Conservation (phyloP, 2,113 vertebrate species). For the Eptesicus fuscus region DNA sequence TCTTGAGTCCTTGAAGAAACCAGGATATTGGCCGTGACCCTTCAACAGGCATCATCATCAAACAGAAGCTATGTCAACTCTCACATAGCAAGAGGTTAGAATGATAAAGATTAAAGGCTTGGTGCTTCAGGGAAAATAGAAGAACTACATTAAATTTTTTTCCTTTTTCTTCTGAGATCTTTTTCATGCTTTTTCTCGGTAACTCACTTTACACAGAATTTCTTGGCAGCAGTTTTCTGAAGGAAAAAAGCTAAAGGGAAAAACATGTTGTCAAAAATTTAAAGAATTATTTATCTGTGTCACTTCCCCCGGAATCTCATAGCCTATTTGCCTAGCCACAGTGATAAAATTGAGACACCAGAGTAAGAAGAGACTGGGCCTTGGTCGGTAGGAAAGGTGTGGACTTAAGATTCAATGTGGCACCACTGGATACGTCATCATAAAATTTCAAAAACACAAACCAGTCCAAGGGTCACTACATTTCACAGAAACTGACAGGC, state of each 20-base stretch:
- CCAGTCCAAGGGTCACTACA: not conserved
- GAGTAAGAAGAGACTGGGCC: not conserved
- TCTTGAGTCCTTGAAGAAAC: slow-evolving; percentile 53
- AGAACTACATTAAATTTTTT: not conserved
- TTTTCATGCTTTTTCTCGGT: not conserved
- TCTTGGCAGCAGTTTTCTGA: not conserved
- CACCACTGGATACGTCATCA: not conserved
- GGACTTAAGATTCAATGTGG: not conserved
- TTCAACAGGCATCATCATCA: slow-evolving; percentile 63
- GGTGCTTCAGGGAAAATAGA: not conserved
- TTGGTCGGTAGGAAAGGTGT: not conserved
- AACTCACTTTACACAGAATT: not conserved
- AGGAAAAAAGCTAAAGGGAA: not conserved
- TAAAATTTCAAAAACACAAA: slow-evolving; percentile 12
- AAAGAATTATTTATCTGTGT: not conserved
- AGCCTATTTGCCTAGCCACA: not conserved
- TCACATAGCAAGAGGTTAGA: slow-evolving; percentile 28
- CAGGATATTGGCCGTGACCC: slow-evolving; percentile 52
- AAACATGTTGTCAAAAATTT: not conserved
- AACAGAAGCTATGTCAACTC: not conserved
- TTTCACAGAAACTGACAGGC: not conserved
- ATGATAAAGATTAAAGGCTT: slow-evolving; percentile 62
- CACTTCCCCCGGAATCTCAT: accelerated
- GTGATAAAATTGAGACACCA: not conserved
- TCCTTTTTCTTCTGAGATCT: not conserved